A percentile compares a stretch with the other conserved stretches of the same genome.
Conservation (phyloP, 2,888 invertebrate genomes). For the Ormyrus nitidulus region DNA sequence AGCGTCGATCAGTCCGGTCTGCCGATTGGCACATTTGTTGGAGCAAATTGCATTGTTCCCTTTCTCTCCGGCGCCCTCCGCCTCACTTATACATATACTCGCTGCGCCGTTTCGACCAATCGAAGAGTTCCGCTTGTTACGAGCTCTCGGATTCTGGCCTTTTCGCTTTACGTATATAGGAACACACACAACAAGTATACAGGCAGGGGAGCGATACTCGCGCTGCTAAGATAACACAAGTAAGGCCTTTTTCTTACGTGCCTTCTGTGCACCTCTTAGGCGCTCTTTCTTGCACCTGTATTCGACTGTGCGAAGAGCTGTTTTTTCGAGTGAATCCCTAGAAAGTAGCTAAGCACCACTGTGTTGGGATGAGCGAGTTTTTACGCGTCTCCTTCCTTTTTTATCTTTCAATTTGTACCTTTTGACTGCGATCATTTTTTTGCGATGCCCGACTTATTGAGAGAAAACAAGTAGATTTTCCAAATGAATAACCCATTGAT, state of each 20-base stretch:
- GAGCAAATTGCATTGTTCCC: conserved; percentile 64
- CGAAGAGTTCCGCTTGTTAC: conserved; percentile 14
- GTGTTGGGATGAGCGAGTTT: no score
- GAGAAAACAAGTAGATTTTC: not conserved
- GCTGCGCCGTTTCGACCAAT: conserved; percentile 13
- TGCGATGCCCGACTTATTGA: not conserved
- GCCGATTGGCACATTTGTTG: conserved; percentile 63
- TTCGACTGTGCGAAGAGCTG: no score
- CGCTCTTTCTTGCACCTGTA: no score
- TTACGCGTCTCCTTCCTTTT: not conserved
- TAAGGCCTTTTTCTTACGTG: no score
- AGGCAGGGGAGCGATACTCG: no score
- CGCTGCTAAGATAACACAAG: no score
- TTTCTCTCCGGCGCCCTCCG: conserved; percentile 5
- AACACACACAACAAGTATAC: no score
- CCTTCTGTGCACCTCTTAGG: no score
- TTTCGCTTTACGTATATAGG: not conserved
- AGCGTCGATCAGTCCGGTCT: conserved; percentile 59
- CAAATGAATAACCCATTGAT: not conserved
- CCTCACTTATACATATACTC: conserved; percentile 10
- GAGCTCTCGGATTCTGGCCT: not conserved
- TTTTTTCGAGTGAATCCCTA: no score
- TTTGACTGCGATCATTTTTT: no score
- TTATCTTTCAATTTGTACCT: conserved; percentile 23
- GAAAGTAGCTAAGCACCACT: no score